These are phyloP conservation scores for Callithrix jacchus DNA, from an alignment of 2,113 vertebrate species.

Conservation along the genomic window DNA sequence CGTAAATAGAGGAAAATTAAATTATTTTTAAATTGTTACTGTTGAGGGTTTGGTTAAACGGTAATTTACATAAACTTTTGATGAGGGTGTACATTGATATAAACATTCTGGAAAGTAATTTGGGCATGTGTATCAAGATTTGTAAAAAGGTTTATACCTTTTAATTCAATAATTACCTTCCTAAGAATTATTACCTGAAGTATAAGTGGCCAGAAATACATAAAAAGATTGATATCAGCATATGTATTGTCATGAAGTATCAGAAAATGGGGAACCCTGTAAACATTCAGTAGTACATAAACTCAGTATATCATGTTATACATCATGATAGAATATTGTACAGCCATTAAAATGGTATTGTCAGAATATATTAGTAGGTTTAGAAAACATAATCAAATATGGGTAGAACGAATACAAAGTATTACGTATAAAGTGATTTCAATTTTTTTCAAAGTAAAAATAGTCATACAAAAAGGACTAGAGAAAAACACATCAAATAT, in stretches of 20 bases:
- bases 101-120: neutral
- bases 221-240: neutral
- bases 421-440: neutral
- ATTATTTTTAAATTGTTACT: neutral
- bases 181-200: neutral
- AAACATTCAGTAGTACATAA: neutral
- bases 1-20: neutral
- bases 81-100: neutral
- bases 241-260: neutral
- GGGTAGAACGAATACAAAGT: neutral
- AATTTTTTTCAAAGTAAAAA: neutral
- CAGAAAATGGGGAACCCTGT: neutral
- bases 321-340: neutral
- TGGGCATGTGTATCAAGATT: neutral
- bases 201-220: slow-evolving; percentile 20
- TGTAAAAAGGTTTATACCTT: neutral
- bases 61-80: neutral
- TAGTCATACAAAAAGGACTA: neutral
- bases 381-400: neutral
- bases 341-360: neutral
- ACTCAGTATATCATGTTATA: neutral
- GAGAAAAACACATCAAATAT: neutral
- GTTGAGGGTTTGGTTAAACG: neutral
- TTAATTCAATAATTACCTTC: neutral
- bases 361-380: slow-evolving; percentile 24